Conservation (phyloP, 92 coral and sea anemone species). For the Heteractis magnifica region DNA sequence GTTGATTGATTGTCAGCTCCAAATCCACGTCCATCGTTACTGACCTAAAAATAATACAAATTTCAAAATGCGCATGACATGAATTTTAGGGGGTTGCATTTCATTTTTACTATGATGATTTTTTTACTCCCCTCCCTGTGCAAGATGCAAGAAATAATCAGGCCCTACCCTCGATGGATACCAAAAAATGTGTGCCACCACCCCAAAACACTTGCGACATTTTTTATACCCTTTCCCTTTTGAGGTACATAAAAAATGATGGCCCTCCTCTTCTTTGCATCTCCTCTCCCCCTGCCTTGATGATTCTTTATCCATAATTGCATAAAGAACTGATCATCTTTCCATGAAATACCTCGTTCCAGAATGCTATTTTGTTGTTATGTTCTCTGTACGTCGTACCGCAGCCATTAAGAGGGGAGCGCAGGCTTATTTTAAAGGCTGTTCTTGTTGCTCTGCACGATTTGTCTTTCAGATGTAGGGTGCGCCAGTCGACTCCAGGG, state of each 20-base stretch:
- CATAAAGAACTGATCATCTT: neutral
- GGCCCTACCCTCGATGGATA: no score
- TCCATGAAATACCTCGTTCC: neutral
- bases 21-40: neutral
- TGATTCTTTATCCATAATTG: neutral
- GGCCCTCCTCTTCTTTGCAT: no score
- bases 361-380: neutral
- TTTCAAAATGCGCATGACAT: no score
- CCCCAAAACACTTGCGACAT: no score
- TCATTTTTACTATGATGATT: no score
- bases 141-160: no score
- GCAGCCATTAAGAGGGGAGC: slow-evolving; percentile 11
- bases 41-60: neutral
- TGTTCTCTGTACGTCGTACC: slow-evolving; percentile 19
- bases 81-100: neutral
- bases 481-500: slow-evolving; percentile 24
- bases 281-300: no score
- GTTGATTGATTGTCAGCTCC: neutral
- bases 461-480: slow-evolving; percentile 29
- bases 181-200: no score
- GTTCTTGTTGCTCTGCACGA: slow-evolving; percentile 29
- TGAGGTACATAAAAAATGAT: no score
- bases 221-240: no score
- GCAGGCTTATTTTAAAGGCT: slow-evolving; percentile 10
- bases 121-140: no score